phyloP scores from a whole-genome alignment of 2,113 vertebrate species.

The Mus musculus region GRCm39 chr6:132846501-132847000 shows the following conservation, averaged over 20 bases:
- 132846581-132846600: neutral
- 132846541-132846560: neutral
- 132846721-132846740: no score
- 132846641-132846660: neutral
- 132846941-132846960: neutral
- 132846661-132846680: neutral
- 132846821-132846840: neutral
- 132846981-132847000: no score
- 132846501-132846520: neutral
- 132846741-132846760: no score
- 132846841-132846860: neutral
- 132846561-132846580: neutral
- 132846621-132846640: neutral
- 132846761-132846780: neutral
- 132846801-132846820: neutral
- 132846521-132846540: neutral
- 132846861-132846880: neutral
- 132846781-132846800: neutral
- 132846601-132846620: neutral
- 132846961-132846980: no score
- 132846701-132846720: neutral
- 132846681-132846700: neutral
- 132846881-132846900: no score
- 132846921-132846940: neutral
- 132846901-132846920: neutral